Conservation (phyloP, 1,140 invertebrate genomes). For the Laupala kohalensis region DNA sequence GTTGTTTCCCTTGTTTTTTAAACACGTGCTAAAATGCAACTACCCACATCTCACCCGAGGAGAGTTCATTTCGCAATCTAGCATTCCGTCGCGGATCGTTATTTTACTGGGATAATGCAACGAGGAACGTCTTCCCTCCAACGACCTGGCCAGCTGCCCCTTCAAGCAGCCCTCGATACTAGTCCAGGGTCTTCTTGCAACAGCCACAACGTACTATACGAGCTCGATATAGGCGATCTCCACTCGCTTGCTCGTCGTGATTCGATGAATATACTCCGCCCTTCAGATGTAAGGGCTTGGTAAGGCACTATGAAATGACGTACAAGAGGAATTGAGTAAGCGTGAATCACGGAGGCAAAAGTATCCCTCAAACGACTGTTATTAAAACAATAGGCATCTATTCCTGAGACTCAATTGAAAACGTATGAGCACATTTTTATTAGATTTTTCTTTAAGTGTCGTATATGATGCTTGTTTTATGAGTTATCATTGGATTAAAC, state of each 20-base stretch:
- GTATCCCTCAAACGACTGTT: too few species aligned
- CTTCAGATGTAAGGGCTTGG: neutral
- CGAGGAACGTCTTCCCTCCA: too few species aligned
- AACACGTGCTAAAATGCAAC: neutral
- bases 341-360: too few species aligned
- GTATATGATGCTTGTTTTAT: too few species aligned
- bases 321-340: too few species aligned
- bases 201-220: neutral
- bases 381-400: too few species aligned
- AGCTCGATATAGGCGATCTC: neutral
- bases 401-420: too few species aligned
- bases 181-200: neutral
- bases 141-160: neutral
- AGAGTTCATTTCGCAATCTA: neutral
- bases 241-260: neutral
- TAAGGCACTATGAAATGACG: neutral
- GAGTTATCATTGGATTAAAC: too few species aligned
- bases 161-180: neutral
- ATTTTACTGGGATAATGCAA: too few species aligned
- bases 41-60: neutral
- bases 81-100: neutral
- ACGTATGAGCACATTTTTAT: too few species aligned
- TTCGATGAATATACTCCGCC: neutral
- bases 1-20: too few species aligned
- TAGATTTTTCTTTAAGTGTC: too few species aligned